Percentiles rank a stretch among this genome's conserved stretches.
phyloP scores from a whole-genome alignment of 2,797 vertebrate species.

The Typhlichthys subterraneus region DNA sequence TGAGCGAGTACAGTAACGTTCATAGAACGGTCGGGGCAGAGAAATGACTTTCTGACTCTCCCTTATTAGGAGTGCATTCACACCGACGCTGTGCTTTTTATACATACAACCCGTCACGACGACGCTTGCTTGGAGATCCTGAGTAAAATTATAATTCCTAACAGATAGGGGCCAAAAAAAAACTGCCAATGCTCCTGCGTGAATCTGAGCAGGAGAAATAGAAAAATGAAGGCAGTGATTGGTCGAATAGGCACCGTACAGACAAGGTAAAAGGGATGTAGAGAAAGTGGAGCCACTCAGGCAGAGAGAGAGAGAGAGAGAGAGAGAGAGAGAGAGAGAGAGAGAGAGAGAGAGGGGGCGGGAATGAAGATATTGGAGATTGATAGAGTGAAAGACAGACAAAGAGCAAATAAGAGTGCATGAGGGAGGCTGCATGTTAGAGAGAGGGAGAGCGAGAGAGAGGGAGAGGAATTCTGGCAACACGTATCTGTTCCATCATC shows the following conservation, averaged over 20 bases:
- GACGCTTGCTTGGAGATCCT: conserved; percentile 42
- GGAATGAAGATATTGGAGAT: conserved; percentile 27
- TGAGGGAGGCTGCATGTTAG: neutral
- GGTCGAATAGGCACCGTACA: conserved; percentile 20
- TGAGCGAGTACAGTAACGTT: conserved; percentile 39
- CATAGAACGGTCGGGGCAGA: conserved; percentile 34
- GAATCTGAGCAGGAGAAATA: neutral
- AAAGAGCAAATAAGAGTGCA: neutral
- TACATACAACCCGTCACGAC: conserved; percentile 52
- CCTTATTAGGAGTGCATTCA: conserved; percentile 27
- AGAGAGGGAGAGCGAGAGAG: conserved; percentile 3
- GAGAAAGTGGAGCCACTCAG: too few relatives aligned
- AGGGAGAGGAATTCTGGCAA: conserved; percentile 32
- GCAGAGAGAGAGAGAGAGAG: neutral
- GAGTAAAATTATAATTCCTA: conserved; percentile 43
- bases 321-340: conserved; percentile 4
- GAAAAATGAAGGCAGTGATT: conserved; percentile 13
- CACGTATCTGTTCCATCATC: conserved; percentile 51
- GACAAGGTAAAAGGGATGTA: conserved; percentile 6
- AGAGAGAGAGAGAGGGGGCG: conserved; percentile 8
- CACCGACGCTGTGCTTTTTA: conserved; percentile 52
- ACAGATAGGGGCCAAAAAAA: conserved; percentile 27
- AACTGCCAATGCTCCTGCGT: neutral
- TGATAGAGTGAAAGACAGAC: conserved; percentile 7
- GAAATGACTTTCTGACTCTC: conserved; percentile 33